Evolutionary conservation across 2,888 invertebrate genomes (phyloP).

Genomic region (Clanis bilineata): DNA sequence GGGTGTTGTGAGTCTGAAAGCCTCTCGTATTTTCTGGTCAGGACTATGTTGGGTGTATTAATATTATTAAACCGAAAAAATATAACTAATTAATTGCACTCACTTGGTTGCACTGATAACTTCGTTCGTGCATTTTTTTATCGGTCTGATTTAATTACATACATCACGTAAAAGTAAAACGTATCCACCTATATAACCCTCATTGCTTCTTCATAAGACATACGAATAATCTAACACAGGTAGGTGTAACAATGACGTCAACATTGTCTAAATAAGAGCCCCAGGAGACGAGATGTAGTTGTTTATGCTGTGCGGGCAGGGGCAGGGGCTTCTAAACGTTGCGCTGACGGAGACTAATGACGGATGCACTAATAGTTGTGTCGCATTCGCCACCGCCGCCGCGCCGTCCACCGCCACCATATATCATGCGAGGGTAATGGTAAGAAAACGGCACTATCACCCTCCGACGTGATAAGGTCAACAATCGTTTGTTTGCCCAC

Average conservation of each 20-base stretch:
- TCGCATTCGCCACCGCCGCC: slow-evolving; percentile 57
- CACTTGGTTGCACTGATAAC: too few relatives aligned
- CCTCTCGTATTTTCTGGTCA: too few relatives aligned
- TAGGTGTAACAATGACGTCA: slow-evolving; percentile 4
- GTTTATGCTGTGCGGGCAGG: slow-evolving; percentile 53
- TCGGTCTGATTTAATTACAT: too few relatives aligned
- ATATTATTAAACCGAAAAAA: too few relatives aligned
- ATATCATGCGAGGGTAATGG: slow-evolving; percentile 76
- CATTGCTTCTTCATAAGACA: too few relatives aligned
- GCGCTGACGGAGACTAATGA: slow-evolving; percentile 80
- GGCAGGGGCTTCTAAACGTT: slow-evolving; percentile 54
- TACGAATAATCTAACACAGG: not conserved
- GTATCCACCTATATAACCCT: too few relatives aligned
- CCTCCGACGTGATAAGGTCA: slow-evolving; percentile 72
- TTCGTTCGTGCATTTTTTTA: too few relatives aligned
- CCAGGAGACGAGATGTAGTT: slow-evolving; percentile 50
- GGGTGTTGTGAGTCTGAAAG: too few relatives aligned
- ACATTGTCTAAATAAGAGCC: slow-evolving; percentile 23
- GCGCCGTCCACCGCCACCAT: slow-evolving; percentile 45
- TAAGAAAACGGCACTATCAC: slow-evolving; percentile 71
- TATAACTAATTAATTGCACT: too few relatives aligned
- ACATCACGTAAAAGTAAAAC: too few relatives aligned
- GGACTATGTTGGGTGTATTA: too few relatives aligned
- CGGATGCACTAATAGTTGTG: slow-evolving; percentile 82
- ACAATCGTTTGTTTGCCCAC: slow-evolving; percentile 61